Evolutionary conservation across 2,113 vertebrate genomes (phyloP).

Genomic region (Petromus typicus): DNA sequence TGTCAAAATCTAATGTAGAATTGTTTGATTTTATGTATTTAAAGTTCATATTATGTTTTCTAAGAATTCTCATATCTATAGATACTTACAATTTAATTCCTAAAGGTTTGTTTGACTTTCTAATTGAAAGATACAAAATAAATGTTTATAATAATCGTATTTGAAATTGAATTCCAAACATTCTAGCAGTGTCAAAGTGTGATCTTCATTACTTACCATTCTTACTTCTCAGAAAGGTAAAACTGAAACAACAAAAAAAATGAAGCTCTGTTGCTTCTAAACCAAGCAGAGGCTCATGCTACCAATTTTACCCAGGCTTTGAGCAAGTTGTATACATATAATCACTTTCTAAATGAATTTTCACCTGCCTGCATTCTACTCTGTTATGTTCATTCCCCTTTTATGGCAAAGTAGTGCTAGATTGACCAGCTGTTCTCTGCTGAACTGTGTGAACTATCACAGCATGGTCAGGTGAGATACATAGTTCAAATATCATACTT

Average conservation of each 20-base stretch:
- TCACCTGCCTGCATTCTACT: conserved; percentile 89
- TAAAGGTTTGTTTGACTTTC: conserved; percentile 73
- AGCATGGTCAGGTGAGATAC: conserved; percentile 88
- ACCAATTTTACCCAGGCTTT: conserved; percentile 88
- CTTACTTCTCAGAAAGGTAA: conserved; percentile 92
- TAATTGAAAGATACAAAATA: conserved; percentile 77
- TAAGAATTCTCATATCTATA: conserved; percentile 68
- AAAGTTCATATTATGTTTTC: conserved; percentile 63
- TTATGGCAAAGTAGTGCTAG: conserved; percentile 87
- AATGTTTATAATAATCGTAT: conserved; percentile 82
- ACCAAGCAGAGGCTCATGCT: conserved; percentile 88
- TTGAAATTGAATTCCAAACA: conserved; percentile 85
- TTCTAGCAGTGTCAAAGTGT: conserved; percentile 81
- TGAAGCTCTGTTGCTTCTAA: conserved; percentile 89
- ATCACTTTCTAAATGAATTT: conserved; percentile 86
- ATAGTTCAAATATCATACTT: conserved; percentile 79
- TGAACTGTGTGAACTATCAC: conserved; percentile 86
- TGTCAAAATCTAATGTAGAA: background rate
- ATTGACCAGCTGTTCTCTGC: conserved; percentile 87
- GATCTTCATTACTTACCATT: conserved; percentile 89
- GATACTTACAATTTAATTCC: conserved; percentile 62
- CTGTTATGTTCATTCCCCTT: conserved; percentile 87
- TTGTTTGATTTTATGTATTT: conserved; percentile 40
- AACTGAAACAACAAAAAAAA: conserved; percentile 88
- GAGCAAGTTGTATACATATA: conserved; percentile 89